Conservation (phyloP, 2,888 invertebrate species). For the Automeris io region DNA sequence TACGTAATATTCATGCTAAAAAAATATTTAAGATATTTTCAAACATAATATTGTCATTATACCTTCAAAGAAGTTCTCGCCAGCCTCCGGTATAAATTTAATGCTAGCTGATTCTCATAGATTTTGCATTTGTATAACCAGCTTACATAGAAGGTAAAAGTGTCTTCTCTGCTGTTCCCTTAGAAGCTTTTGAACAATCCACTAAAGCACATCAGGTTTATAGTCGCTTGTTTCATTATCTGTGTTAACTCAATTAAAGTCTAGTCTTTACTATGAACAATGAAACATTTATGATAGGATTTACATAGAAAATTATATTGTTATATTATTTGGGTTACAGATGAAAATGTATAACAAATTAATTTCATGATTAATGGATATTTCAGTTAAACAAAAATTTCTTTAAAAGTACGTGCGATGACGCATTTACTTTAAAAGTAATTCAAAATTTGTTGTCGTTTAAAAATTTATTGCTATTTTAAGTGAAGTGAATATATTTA, state of each 20-base stretch:
- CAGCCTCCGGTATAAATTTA: conserved; percentile 17
- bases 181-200: conserved; percentile 48
- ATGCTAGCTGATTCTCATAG: conserved; percentile 19
- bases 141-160: conserved; percentile 24
- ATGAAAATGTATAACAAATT: too few relatives aligned
- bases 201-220: conserved; percentile 24
- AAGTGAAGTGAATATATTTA: too few relatives aligned
- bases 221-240: conserved; percentile 8
- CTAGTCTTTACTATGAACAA: conserved; percentile 10
- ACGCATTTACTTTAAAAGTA: background rate
- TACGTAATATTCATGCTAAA: too few relatives aligned
- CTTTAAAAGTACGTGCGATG: too few relatives aligned
- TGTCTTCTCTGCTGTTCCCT: conserved; percentile 27
- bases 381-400: background rate
- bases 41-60: too few relatives aligned
- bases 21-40: too few relatives aligned
- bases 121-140: conserved; percentile 24
- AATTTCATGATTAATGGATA: background rate
- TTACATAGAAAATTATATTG: too few relatives aligned
- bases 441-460: too few relatives aligned
- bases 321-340: too few relatives aligned
- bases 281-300: conserved; percentile 37
- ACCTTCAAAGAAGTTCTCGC: background rate
- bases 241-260: conserved; percentile 1
- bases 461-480: too few relatives aligned